Percentiles rank a stretch among this genome's conserved stretches.
These are phyloP conservation scores for Xestobium rufovillosum DNA, from an alignment of 2,888 invertebrate species.

Conservation along the genomic window DNA sequence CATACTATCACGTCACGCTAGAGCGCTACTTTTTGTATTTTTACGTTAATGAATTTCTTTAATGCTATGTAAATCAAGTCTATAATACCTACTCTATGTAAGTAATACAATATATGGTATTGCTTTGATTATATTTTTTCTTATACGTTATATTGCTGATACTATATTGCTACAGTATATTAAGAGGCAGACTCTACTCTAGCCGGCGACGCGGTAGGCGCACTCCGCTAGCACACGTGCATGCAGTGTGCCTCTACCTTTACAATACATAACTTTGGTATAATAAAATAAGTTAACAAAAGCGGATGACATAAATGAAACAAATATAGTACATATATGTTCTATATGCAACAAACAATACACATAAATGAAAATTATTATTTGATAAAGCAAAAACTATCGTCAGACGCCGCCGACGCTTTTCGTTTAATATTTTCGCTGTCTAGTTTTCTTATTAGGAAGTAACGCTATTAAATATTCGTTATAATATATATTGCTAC, in stretches of 20 bases:
- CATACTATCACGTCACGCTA: conserved; percentile 35
- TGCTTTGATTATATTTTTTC: conserved; percentile 40
- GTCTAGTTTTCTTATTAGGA: conserved; percentile 1
- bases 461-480: conserved; percentile 28
- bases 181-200: conserved; percentile 42
- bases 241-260: too few relatives aligned
- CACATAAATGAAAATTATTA: too few relatives aligned
- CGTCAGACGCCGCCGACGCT: too few relatives aligned
- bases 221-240: too few relatives aligned
- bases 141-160: conserved; percentile 29
- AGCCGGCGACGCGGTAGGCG: too few relatives aligned
- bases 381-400: too few relatives aligned
- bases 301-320: too few relatives aligned
- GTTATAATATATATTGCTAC: conserved; percentile 44
- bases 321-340: too few relatives aligned
- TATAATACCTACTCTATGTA: conserved; percentile 34
- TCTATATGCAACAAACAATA: too few relatives aligned
- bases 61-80: background rate
- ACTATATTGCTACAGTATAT: conserved; percentile 42
- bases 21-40: conserved; percentile 26
- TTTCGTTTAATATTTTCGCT: conserved; percentile 12
- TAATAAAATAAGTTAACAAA: too few relatives aligned
- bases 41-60: background rate
- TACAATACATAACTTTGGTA: too few relatives aligned
- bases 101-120: conserved; percentile 40